Evolutionary conservation across 2,113 vertebrate genomes (phyloP).

Genomic region (Acanthochromis polyacanthus): DNA sequence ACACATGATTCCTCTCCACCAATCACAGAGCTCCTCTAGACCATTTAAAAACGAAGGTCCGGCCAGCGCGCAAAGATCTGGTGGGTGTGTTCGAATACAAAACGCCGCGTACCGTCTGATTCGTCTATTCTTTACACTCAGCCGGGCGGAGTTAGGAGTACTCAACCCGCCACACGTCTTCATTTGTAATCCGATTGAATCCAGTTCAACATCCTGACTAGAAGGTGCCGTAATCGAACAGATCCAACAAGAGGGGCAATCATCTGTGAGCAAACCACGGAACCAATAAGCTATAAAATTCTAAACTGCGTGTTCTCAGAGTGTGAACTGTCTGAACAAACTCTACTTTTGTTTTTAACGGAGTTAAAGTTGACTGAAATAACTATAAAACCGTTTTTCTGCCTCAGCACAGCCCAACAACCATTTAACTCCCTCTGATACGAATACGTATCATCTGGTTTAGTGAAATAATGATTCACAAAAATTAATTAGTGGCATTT

Average conservation of each 20-base stretch:
- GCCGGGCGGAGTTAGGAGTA: constrained; percentile 46
- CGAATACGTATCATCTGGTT: neutral
- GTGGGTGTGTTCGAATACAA: constrained; percentile 71
- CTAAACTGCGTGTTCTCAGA: neutral
- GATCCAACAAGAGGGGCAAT: constrained; percentile 5
- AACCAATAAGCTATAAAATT: constrained; percentile 54
- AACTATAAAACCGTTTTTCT: neutral
- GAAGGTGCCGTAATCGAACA: constrained; percentile 35
- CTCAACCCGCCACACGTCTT: neutral
- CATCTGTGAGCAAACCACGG: constrained; percentile 51
- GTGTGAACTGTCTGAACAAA: neutral
- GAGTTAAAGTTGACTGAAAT: neutral
- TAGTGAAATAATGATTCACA: neutral
- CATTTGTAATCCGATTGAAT: neutral
- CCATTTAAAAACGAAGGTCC: constrained; percentile 89
- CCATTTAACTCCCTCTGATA: neutral
- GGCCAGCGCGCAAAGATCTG: constrained; percentile 75
- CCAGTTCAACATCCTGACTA: neutral
- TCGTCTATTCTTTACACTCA: constrained; percentile 9
- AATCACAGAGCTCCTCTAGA: constrained; percentile 78
- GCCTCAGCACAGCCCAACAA: neutral
- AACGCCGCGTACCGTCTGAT: neutral
- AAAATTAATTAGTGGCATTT: neutral
- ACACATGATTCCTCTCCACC: constrained; percentile 59
- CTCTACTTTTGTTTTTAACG: neutral